Base-by-base conservation (phyloP, 2,797 vertebrate genomes). In the Poeciliopsis turneri region DNA sequence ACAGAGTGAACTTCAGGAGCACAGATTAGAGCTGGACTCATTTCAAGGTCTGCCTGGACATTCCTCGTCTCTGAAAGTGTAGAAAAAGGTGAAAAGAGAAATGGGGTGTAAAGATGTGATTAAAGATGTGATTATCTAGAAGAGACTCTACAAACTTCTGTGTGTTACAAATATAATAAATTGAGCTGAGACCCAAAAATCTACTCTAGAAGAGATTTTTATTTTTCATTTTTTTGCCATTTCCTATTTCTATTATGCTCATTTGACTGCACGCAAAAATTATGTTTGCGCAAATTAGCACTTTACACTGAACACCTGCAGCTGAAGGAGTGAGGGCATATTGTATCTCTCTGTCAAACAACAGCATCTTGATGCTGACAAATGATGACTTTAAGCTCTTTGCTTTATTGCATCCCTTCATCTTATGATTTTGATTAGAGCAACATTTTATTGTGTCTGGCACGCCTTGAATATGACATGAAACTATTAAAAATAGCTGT, bases 221-320 rank as follows among this genome's bases (percentile, higher is more conserved):
- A 45, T 15, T 41, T 23, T 1, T 30, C 30, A 30, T 68, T 68
- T 23, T 53, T 3, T 51, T 51, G 49, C 68, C 1, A 28, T 46
- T 71, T 16, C n/a, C 25, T 1, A 45, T 71, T 71, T 71, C 15
- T 41, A 71, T 30, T 45, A 46, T 43, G 23, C 12, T n/a, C 23
- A 43, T 43, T 69, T 69, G 39, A 45, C 41, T 46, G 39, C 12
- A 45, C 12, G 39, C 8, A 45, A 69, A 45, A 45, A 13, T 16
- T 0, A 70, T n/a, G 41, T 16, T 46, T 68, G n/a, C 45, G 39
- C 41, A 70, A 43, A 43, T 45, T 28, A 28, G 5, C 12, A 28
- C 41, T 8, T 71, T 46, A 71, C 43, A 45, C 43, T 30, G 43
- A 71, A 46, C 43, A 71, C 68, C 68, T 71, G 68, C 68, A 71